Base-by-base conservation (phyloP, 2,113 vertebrate genomes). In the Riparia riparia region DNA sequence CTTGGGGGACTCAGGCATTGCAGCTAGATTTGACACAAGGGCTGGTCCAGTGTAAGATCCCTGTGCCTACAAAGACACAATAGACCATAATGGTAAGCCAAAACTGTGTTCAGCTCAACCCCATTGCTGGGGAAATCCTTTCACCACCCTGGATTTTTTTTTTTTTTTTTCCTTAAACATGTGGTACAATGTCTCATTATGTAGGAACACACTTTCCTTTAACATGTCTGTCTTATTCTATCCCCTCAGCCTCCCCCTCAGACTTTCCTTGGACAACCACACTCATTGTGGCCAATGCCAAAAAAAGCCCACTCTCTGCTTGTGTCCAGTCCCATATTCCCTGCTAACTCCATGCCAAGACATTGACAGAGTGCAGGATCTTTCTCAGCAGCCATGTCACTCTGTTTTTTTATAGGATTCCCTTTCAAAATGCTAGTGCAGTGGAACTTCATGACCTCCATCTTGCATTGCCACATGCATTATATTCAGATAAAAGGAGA, bases 161-260 rank as follows among this genome's bases (percentile, higher is more conserved):
- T 3, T 9, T 4, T 21, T 12, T 6, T 61, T 45, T 12, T 18
- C 2, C n/a, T 81, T 85, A 73, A 37, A 58, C 47, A 41, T 92
- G 94, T 85, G 32, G 74, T 80, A 98, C 95, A 97, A 94, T 96
- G 91, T 95, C 88, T 93, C 76, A 91, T 96, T 98, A 96, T 96
- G 92, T 96, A 94, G 93, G 89, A 95, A 93, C 83, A 89, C 77
- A 20, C 72, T 96, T 97, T 72, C 88, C 81, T 97, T 88, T 96
- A 92, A 93, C 73, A 82, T 51, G 17, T 69, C 63, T 50, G 70
- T 84, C 64, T 19, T 95, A 72, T 84, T 78, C 89, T 88, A 84
- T 80, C 91, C 93, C 50, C 72, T 82, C 91, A 53, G 71, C 93
- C 86, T 85, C 86, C 93, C 93, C 91, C 93, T 51, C 94, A 86